phyloP scores from a whole-genome alignment of 2,797 vertebrate genomes.

The Atherinosoma microstoma region DNA sequence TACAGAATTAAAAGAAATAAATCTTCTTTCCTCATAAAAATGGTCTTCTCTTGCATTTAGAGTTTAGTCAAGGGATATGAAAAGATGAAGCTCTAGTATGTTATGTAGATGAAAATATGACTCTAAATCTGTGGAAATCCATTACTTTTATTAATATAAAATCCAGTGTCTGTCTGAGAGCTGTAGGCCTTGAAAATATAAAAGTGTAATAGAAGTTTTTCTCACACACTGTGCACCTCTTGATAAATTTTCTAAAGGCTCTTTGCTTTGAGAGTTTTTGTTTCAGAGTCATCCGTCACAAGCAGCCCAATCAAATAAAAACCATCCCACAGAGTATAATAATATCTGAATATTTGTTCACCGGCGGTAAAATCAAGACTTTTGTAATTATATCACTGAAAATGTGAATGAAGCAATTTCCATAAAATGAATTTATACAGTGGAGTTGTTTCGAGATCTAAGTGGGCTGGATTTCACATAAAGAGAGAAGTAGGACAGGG shows the following conservation, averaged over 20 bases:
- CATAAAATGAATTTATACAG: constrained; percentile 48
- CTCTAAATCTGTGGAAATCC: constrained; percentile 4
- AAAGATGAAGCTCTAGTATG: neutral
- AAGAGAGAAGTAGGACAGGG: constrained; percentile 29
- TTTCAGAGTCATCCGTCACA: constrained; percentile 61
- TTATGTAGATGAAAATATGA: constrained; percentile 17
- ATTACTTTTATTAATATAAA: constrained; percentile 19
- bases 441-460: constrained; percentile 44
- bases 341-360: constrained; percentile 53
- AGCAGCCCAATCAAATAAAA: constrained; percentile 55
- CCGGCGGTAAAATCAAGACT: constrained; percentile 46
- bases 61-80: neutral
- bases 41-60: neutral
- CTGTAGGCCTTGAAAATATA: constrained; percentile 33
- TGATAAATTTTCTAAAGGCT: constrained; percentile 20
- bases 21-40: neutral
- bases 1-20: constrained; percentile 2
- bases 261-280: constrained; percentile 34
- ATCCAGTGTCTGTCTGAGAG: constrained; percentile 7
- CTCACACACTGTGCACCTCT: constrained; percentile 33
- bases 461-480: constrained; percentile 41
- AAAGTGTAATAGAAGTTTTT: constrained; percentile 28
- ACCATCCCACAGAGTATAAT: constrained; percentile 27
- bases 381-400: constrained; percentile 40
- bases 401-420: constrained; percentile 41